Base-by-base conservation (phyloP, 2,113 vertebrate genomes). In the Ophthalmolycus amberensis region DNA sequence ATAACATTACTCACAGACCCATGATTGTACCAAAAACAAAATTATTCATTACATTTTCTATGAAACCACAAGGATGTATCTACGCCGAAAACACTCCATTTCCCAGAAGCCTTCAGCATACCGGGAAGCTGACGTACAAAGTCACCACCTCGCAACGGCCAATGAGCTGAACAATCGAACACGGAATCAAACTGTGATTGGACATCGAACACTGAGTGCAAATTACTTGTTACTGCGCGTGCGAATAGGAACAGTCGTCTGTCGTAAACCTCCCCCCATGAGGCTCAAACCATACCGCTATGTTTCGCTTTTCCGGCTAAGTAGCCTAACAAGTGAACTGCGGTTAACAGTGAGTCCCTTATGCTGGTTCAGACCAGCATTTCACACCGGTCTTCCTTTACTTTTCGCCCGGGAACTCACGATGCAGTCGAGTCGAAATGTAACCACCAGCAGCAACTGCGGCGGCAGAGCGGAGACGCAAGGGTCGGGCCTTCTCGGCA, bases 381-480 rank as follows among this genome's bases (percentile, higher is more conserved):
- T 79, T 54, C 48, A 10, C 38, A 2, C 0, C 16, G 9, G 71
- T 14, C 18, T 16, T 44, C 75, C 75, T 44, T 25, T 56, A n/a
- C 44, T 83, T 1, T 73, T 80, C 60, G 9, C 68, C 56, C 54
- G 68, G 52, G 78, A 65, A 73, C 59, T 82, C 77, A 78, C 50
- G 5, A 94, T 95, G 95, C 90, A 93, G 54, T 77, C 90, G 0
- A 11, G 50, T 4, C 62, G 52, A 25, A 75, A 60, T 50, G 64
- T 54, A 4, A 25, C 16, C 12, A 10, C 15, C 44, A 58, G 34
- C 34, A 12, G 37, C 27, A n/a, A 18, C 9, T 9, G 48, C 42
- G n/a, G 3, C 4, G 22, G 0, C 32, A n/a, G 12, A 32, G 34
- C 65, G 2, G 77, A 70, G 3, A 54, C 27, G 4, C 14, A 62